Evolutionary conservation across 2,888 invertebrate genomes (phyloP).

Genomic region (Chironomus tentans): DNA sequence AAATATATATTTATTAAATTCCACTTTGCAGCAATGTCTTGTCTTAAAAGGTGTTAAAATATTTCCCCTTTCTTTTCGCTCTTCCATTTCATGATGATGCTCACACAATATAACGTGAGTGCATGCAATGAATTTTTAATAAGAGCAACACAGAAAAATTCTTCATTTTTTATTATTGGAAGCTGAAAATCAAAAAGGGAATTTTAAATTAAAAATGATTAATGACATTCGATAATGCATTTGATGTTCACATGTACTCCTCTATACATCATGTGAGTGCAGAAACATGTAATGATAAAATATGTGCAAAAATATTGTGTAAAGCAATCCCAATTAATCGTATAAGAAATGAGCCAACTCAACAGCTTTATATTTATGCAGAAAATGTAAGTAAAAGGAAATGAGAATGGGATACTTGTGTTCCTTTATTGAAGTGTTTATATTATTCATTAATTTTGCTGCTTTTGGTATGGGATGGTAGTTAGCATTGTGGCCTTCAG

Average conservation of each 20-base stretch:
- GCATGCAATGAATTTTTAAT: slow-evolving; percentile 6
- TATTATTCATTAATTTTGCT: too few species aligned
- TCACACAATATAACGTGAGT: slow-evolving; percentile 7
- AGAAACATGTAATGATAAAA: too few species aligned
- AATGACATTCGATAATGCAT: not conserved
- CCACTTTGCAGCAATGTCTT: not conserved
- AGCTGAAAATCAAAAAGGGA: not conserved
- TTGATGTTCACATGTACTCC: not conserved
- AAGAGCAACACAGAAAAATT: not conserved
- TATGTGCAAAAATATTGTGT: not conserved
- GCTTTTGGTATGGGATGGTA: too few species aligned
- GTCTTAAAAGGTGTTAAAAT: not conserved
- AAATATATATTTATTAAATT: not conserved
- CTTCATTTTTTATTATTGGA: not conserved
- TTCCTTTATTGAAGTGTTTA: too few species aligned
- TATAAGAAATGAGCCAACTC: not conserved
- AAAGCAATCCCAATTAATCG: not conserved
- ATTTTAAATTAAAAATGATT: slow-evolving; percentile 6
- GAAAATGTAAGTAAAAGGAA: not conserved
- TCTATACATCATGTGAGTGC: not conserved
- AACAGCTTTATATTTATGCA: not conserved
- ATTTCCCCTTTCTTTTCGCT: not conserved
- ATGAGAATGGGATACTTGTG: not conserved
- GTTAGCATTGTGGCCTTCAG: too few species aligned
- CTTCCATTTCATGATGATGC: not conserved